These are phyloP conservation scores for Tupiocoris notatus DNA, from an alignment of 2,888 invertebrate genomes.

Conservation along the genomic window DNA sequence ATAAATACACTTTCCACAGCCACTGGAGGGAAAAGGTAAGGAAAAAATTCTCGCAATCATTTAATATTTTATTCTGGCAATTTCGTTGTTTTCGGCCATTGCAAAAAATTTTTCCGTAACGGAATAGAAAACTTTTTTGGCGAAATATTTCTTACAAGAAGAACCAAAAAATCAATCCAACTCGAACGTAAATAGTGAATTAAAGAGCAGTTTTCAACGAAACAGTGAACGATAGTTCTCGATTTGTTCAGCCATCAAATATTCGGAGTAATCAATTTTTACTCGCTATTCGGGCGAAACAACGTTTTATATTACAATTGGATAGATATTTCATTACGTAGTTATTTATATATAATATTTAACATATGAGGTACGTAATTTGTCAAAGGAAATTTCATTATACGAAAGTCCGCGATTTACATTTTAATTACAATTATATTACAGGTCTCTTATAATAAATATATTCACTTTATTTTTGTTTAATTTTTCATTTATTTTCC, in stretches of 20 bases:
- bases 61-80: conserved; percentile 44
- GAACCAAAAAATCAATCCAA: conserved; percentile 3
- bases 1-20: neutral
- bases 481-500: conserved; percentile 44
- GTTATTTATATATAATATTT: conserved; percentile 11
- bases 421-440: conserved; percentile 46
- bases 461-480: conserved; percentile 44
- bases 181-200: neutral
- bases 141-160: neutral
- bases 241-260: conserved; percentile 26
- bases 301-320: conserved; percentile 33
- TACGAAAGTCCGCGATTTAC: conserved; percentile 46
- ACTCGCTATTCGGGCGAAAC: conserved; percentile 19
- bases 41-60: conserved; percentile 6
- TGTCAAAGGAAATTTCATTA: conserved; percentile 44
- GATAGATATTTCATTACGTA: conserved; percentile 22
- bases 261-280: conserved; percentile 26
- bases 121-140: conserved; percentile 2
- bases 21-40: neutral
- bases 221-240: conserved; percentile 10
- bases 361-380: conserved; percentile 32
- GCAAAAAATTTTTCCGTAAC: neutral
- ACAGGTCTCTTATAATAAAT: conserved; percentile 46
- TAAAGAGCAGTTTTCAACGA: neutral
- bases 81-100: conserved; percentile 46